Evolutionary conservation across 30 jellyfish, hydroid and myxozoan genomes (phyloP), one percentile per base, ranked within the genome.

Genomic region (Pelagia noctiluca): DNA sequence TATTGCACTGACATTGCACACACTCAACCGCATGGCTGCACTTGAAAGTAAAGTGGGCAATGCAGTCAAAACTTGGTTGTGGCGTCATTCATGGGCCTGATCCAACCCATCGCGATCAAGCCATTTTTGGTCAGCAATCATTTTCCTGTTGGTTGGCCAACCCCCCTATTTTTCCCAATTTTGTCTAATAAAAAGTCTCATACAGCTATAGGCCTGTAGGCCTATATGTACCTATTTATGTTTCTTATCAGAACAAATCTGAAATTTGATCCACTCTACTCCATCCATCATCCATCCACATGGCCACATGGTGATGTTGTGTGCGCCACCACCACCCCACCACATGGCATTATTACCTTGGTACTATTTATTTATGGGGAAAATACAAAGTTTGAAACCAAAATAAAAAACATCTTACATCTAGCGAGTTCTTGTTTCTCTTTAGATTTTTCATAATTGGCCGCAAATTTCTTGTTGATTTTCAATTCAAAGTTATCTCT

Each of bases 361-460:
- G 23, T 34, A 21, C 21, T 42, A 2, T 12, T 28, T 21, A n/a
- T 38, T 26, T 2, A 72, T 29, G 23, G 26, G 26, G n/a, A 2
- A 22, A 72, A 47, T 3, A 38, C 21, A n/a, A 38, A 37, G 2
- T 11, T 35, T 4, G 34, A 22, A 19, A 1, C 3, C 8, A 38
- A 49, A 67, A 22, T 64, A 2, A 0, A 64, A 66, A 18, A n/a
- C 13, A 2, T 19, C 92, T 47, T 86, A 92, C 98, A 80, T 37
- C 60, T 52, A 32, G 78, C 89, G 19, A 92, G 89, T 80, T 92
- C 98, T 54, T 85, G 97, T 50, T 85, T 78, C 46, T 92, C 96
- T 47, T 92, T 92, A 32, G 71, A 52, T 38, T 86, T 86, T 69
- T 92, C 62, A 52, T 92, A 92, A 72, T 86, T 81, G 13, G 64